phyloP scores from a whole-genome alignment of 1,140 invertebrate genomes.

The Ptiloglossa arizonensis region DNA sequence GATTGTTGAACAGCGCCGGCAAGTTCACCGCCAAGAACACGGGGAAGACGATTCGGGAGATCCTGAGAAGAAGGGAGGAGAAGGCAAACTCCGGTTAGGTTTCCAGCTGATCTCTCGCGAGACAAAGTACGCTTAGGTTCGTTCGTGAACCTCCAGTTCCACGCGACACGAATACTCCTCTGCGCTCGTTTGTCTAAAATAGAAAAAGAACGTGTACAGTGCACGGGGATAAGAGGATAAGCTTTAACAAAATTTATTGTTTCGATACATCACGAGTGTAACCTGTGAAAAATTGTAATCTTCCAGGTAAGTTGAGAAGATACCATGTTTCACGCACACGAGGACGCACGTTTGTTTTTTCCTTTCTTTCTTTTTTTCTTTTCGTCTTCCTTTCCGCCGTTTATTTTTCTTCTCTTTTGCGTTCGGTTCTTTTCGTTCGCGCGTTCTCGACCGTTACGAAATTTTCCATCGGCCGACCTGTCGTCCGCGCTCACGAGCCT shows the following conservation, averaged over 20 bases:
- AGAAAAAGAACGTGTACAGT: too few relatives aligned
- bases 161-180: too few relatives aligned
- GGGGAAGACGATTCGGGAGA: slow-evolving; percentile 3
- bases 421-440: neutral
- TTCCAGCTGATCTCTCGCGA: too few relatives aligned
- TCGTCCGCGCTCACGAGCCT: too few relatives aligned
- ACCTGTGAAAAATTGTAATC: slow-evolving; percentile 47
- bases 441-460: too few relatives aligned
- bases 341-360: slow-evolving; percentile 28
- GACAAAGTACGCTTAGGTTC: too few relatives aligned
- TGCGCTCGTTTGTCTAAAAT: neutral
- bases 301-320: slow-evolving; percentile 41
- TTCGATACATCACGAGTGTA: slow-evolving; percentile 64
- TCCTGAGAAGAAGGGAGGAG: slow-evolving; percentile 13
- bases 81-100: neutral
- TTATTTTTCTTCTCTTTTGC: too few relatives aligned
- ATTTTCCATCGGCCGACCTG: too few relatives aligned
- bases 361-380: neutral
- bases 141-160: too few relatives aligned
- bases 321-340: slow-evolving; percentile 34
- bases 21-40: slow-evolving; percentile 61
- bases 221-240: neutral
- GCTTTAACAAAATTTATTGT: slow-evolving; percentile 68
- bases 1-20: slow-evolving; percentile 40
- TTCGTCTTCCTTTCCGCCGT: too few relatives aligned